These are phyloP conservation scores for Eulemur macaco DNA, from an alignment of 2,113 vertebrate genomes.

Conservation along the genomic window DNA sequence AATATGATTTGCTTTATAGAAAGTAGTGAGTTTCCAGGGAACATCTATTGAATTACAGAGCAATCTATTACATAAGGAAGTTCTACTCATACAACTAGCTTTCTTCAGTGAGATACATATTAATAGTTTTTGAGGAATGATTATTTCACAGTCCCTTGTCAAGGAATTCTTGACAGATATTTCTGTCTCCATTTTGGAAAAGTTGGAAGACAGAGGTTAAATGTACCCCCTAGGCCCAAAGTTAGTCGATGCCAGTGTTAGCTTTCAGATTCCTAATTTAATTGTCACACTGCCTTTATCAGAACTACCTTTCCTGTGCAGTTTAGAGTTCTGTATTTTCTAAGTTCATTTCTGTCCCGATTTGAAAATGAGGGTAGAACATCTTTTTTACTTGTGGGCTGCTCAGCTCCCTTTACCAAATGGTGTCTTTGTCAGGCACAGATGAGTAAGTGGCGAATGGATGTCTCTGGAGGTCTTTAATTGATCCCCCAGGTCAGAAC, in stretches of 20 bases:
- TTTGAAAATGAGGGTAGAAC: background rate
- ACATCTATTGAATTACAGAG: background rate
- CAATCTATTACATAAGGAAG: background rate
- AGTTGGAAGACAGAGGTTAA: background rate
- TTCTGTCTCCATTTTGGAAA: slow-evolving; percentile 26
- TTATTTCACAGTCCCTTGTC: background rate
- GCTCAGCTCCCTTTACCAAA: background rate
- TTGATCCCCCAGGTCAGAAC: background rate
- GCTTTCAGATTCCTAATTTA: background rate
- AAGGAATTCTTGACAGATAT: background rate
- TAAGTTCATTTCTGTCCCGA: slow-evolving; percentile 8
- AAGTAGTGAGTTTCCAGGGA: slow-evolving; percentile 23
- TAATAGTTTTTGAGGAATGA: background rate
- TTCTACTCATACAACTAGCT: background rate
- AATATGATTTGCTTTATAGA: slow-evolving; percentile 45
- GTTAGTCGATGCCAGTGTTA: background rate
- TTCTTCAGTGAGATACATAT: background rate
- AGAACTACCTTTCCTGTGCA: background rate
- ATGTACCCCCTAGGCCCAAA: background rate
- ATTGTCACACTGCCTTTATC: background rate
- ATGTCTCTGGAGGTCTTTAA: background rate
- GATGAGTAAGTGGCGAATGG: background rate
- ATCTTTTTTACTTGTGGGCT: background rate
- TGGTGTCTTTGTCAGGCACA: background rate
- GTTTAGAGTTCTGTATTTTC: background rate